Base-by-base conservation (phyloP, 1,140 invertebrate genomes). In the Diuraphis noxia region DNA sequence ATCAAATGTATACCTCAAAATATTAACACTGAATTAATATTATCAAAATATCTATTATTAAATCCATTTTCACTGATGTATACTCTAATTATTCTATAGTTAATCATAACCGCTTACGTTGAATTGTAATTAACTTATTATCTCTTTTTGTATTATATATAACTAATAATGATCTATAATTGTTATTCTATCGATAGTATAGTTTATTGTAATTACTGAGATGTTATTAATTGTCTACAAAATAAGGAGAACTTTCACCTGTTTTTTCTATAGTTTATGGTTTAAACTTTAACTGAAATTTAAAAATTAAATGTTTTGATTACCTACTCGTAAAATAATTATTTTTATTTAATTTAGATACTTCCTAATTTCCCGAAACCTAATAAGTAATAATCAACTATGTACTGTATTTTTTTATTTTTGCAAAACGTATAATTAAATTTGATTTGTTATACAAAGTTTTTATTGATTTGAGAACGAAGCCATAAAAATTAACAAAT, bases 261-360 rank as follows among this genome's bases (percentile, higher is more conserved):
- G 56, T n/a, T 34, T 17, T 72, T 17, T 72, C 30, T n/a, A 72
- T 72, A n/a, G 6, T n/a, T n/a, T n/a, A n/a, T n/a, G 0, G 13
- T 6, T 72, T 5, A 72, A n/a, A 17, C 13, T n/a, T 72, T 43
- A 43, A 43, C 41, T 43, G 25, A 25, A 52, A 1, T 72, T 63
- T 19, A n/a, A n/a, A 72, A 13, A 13, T 72, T 63, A n/a, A 63
- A 63, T 63, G n/a, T 63, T 63, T n/a, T 63, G 0, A n/a, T n/a
- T n/a, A 72, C n/a, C n/a, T n/a, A n/a, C 13, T 72, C 30, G 4
- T 72, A n/a, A 8, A 72, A 72, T 72, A 72, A 72, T 72, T 72
- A 72, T n/a, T n/a, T n/a, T 72, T n/a, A 72, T 72, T n/a, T 72
- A 72, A 72, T 72, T 72, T n/a, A 72, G 30, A 81, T 38, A 81